Base-by-base conservation (phyloP, 2,888 invertebrate species). In the Tolmerus cingulatus region DNA sequence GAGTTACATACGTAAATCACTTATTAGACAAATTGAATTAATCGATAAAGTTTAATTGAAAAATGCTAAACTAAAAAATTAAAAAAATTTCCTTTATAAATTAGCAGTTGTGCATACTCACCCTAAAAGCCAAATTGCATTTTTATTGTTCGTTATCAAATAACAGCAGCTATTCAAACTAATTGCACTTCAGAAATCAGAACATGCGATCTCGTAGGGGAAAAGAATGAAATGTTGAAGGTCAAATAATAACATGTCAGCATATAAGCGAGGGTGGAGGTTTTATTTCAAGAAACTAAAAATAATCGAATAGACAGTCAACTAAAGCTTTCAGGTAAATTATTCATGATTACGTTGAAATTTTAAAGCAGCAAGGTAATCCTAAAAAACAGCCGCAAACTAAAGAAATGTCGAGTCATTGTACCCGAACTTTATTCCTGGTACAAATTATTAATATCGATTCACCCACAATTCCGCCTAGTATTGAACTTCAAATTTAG, bases 401-500 rank as follows among this genome's bases (percentile, higher is more conserved):
- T 78, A 19, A 19, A 19, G 2, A 78, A 40, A 27, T 30, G 37
- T 37, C 46, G 57, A 82, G 82, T 82, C 82, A 82, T 66, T 82
- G 82, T 34, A 82, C 82, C 57, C 37, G 14, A 82, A 19, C 37
- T 19, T n/a, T 55, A 85, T 46, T 19, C 27, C 46, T 30, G 46
- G 27, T 27, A 46, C 30, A 74, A 85, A 16, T 74, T 30, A 74
- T 19, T 34, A 81, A 12, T 85, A 85, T 85, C 43, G 85, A 85
- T 46, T 43, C 14, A 43, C 7, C n/a, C 27, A 27, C 12, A 27
- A 19, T 66, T 14, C 40, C 40, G 27, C 23, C 74, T 46, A 86
- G 19, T 78, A 86, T 86, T 86, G 86, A 86, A 86, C 86, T 86
- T 86, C 37, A 78, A 86, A 86, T 78, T 77, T 86, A 78, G 78